A percentile compares a stretch with the other conserved stretches of the same genome.
Evolutionary conservation across 2,888 invertebrate genomes (phyloP).

Genomic region (Cabera pusaria): DNA sequence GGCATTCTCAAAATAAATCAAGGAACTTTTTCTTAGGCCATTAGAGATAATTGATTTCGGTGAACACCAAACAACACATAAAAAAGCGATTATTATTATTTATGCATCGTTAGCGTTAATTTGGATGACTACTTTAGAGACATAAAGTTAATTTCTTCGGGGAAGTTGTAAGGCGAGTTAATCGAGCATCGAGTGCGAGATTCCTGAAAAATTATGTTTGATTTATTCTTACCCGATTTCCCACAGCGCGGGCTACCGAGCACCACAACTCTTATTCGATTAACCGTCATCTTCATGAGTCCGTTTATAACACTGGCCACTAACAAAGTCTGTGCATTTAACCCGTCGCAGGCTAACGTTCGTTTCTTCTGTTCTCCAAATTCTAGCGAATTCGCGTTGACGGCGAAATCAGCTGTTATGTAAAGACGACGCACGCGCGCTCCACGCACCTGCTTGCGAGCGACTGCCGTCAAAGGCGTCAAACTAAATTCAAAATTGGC

Average conservation of each 20-base stretch:
- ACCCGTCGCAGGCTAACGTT: constrained; percentile 34
- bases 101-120: constrained; percentile 48
- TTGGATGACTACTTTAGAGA: constrained; percentile 33
- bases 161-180: constrained; percentile 21
- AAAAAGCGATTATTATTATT: constrained; percentile 44
- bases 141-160: constrained; percentile 16
- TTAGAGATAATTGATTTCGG: constrained; percentile 73
- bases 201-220: constrained; percentile 29
- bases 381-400: constrained; percentile 55
- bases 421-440: constrained; percentile 70
- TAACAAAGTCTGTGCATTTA: constrained; percentile 46
- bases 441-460: constrained; percentile 76
- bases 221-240: constrained; percentile 86
- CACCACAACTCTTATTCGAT: constrained; percentile 90
- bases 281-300: constrained; percentile 88
- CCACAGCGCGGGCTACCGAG: constrained; percentile 89
- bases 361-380: constrained; percentile 35
- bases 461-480: constrained; percentile 75
- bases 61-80: constrained; percentile 40
- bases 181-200: constrained; percentile 24
- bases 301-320: constrained; percentile 47
- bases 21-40: constrained; percentile 53
- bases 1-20: constrained; percentile 60
- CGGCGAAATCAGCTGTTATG: constrained; percentile 64
- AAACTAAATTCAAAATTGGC: constrained; percentile 76